phyloP scores from a whole-genome alignment of 2,113 vertebrate species.

The Phrynocephalus versicolor region DNA sequence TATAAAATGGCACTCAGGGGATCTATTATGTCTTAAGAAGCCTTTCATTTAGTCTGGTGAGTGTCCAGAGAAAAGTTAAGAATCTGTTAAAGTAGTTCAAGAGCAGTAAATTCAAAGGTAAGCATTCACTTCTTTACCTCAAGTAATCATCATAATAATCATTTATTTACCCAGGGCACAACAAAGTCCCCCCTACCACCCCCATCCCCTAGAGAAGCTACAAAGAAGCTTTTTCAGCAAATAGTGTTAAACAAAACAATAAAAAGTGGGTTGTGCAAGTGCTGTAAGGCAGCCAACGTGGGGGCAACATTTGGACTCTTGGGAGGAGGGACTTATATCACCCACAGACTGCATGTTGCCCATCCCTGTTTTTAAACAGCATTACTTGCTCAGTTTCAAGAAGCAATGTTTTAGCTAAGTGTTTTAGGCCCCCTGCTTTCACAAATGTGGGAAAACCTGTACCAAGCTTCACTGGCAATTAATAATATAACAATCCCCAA shows the following conservation, averaged over 20 bases:
- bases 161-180: too few relatives aligned
- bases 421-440: too few relatives aligned
- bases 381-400: background rate
- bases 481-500: background rate
- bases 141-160: too few relatives aligned
- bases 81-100: background rate
- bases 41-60: conserved; percentile 15
- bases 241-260: too few relatives aligned
- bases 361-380: too few relatives aligned
- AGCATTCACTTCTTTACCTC: background rate
- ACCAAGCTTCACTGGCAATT: background rate
- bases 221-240: background rate
- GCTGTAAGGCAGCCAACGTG: too few relatives aligned
- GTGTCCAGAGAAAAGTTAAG: conserved; percentile 36
- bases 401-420: background rate
- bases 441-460: background rate
- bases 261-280: too few relatives aligned
- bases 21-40: background rate
- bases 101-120: background rate
- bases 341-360: too few relatives aligned
- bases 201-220: background rate
- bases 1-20: conserved; percentile 6
- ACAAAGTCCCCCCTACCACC: too few relatives aligned
- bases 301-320: too few relatives aligned
- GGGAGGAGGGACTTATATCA: too few relatives aligned